Evolutionary conservation across 2,888 invertebrate species (phyloP), one percentile per base, ranked within the genome.

Genomic region (Tubulanus polymorphus): DNA sequence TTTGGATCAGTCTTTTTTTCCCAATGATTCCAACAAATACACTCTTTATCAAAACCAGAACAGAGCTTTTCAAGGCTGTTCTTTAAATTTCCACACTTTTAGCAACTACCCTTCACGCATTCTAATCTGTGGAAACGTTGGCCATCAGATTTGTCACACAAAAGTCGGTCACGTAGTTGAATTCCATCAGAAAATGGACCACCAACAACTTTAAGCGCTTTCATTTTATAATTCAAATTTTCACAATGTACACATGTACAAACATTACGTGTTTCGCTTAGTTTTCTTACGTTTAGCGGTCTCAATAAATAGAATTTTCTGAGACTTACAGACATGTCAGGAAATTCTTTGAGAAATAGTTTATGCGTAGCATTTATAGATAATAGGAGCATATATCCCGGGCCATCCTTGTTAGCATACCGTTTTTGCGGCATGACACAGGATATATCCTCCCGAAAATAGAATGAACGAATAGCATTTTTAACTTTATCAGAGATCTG

Each of bases 171-270:
- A 20, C 32, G 3, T 10, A 63, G 2, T 26, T 63, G 52, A 27
- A 48, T 28, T 58, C 60, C 60, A 46, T 55, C 46, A 10, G 25
- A 10, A 30, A 23, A 15, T 25, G 35, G 51, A 50, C 53, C 49
- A 37, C 46, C n/a, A n/a, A n/a, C n/a, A n/a, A n/a, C n/a, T n/a
- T n/a, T 53, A 1, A 63, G 48, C 37, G 56, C 41, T 2, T 59
- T 29, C 6, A 63, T 52, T 50, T 63, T 63, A 50, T 53, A 59
- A 27, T 59, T 41, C 1, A 61, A 51, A 37, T 63, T 63, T 3
- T 51, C 51, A 51, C 65, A 65, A 25, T 58, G 56, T 1, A 29
- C 32, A 51, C 65, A 65, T 18, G 53, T 47, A 47, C 64, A 65
- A 32, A 54, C 59, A 6, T 63, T 58, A 25, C 60, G 47, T 26